phyloP scores from a whole-genome alignment of 2,797 vertebrate genomes.

The Thamnophis elegans region DNA sequence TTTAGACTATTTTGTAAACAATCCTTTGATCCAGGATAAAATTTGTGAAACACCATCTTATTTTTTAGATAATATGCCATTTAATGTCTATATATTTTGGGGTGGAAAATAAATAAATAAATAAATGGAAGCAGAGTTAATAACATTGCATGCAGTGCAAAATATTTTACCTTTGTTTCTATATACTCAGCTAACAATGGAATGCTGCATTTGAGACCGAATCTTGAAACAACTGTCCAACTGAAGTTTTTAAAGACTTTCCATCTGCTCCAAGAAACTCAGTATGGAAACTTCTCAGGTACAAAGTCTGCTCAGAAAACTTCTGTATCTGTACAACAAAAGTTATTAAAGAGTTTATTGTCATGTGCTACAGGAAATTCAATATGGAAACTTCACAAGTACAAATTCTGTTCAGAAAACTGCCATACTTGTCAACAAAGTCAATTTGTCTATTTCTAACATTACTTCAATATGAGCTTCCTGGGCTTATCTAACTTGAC shows the following conservation, averaged over 20 bases:
- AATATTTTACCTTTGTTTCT: not conserved
- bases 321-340: not conserved
- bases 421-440: not conserved
- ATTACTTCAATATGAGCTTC: not conserved
- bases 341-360: not conserved
- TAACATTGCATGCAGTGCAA: not conserved
- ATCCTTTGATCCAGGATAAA: not conserved
- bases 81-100: not conserved
- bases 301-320: not conserved
- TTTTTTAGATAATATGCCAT: not conserved
- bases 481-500: not conserved
- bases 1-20: not conserved
- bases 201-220: not conserved
- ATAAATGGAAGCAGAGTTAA: not conserved
- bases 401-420: not conserved
- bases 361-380: not conserved
- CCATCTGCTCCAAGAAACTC: not conserved
- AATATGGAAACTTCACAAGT: not conserved
- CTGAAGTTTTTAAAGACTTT: not conserved
- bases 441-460: not conserved
- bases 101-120: not conserved
- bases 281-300: not conserved
- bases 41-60: not conserved
- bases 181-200: not conserved
- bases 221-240: not conserved